Evolutionary conservation across 2,888 invertebrate species (phyloP).

Genomic region (Emmelina monodactyla): DNA sequence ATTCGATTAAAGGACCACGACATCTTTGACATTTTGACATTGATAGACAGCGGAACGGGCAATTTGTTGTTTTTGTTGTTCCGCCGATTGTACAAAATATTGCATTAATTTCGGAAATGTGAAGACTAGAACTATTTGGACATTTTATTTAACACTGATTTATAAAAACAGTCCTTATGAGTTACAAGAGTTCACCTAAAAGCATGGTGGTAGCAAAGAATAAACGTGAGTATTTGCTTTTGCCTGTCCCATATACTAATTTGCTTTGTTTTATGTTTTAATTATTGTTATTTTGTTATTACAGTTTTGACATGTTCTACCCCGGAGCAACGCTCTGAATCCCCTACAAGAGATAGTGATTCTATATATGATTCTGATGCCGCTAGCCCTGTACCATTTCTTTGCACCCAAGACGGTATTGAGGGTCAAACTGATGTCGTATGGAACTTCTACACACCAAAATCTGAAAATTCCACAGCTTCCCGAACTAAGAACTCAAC

Average conservation of each 20-base stretch:
- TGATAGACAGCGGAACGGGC: too few relatives aligned
- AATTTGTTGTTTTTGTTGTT: too few relatives aligned
- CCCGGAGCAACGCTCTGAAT: constrained; percentile 39
- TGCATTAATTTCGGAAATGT: too few relatives aligned
- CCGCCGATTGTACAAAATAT: too few relatives aligned
- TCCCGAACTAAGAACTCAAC: constrained; percentile 39
- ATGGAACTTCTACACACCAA: constrained; percentile 62
- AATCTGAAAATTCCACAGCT: constrained; percentile 30
- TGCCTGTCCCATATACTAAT: neutral
- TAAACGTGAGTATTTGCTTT: too few relatives aligned
- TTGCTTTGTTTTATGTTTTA: too few relatives aligned
- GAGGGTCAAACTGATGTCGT: constrained; percentile 58
- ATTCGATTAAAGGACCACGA: too few relatives aligned
- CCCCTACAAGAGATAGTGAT: constrained; percentile 52
- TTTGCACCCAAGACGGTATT: constrained; percentile 58
- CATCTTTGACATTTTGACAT: too few relatives aligned
- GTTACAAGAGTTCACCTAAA: constrained; percentile 25
- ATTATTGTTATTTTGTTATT: constrained; percentile 16
- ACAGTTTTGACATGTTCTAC: constrained; percentile 51
- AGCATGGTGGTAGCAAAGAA: constrained; percentile 40
- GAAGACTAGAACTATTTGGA: too few relatives aligned
- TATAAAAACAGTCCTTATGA: constrained; percentile 32
- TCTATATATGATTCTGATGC: constrained; percentile 49
- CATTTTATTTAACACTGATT: too few relatives aligned
- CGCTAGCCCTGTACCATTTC: constrained; percentile 53